These are phyloP conservation scores for Leptinotarsa peninsularis DNA, from an alignment of 2,888 invertebrate genomes.

Conservation along the genomic window DNA sequence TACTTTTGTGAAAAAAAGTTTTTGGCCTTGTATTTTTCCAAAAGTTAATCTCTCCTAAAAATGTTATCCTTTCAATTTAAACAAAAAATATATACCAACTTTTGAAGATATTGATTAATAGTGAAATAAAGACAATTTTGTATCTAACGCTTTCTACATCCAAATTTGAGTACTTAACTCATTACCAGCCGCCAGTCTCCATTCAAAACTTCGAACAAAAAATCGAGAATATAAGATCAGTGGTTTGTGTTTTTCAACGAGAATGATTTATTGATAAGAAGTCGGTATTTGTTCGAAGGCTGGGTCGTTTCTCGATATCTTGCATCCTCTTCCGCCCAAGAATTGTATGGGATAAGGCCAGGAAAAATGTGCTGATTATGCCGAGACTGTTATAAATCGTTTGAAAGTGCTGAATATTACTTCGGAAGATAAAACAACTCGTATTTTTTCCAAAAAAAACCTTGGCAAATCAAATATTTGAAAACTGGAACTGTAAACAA, in stretches of 20 bases:
- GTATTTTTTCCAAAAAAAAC: neutral
- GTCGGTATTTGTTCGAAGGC: constrained; percentile 5
- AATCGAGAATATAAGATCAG: neutral
- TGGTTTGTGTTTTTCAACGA: neutral
- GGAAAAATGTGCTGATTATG: constrained; percentile 6
- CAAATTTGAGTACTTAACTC: too few species aligned
- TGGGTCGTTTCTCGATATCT: constrained; percentile 10
- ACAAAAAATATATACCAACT: too few species aligned
- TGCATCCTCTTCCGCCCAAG: constrained; percentile 13
- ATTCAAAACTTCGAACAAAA: neutral
- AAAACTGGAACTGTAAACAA: neutral
- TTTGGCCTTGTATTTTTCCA: too few species aligned
- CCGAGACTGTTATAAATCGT: neutral
- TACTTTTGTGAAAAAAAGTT: too few species aligned
- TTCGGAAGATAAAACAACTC: constrained; percentile 1
- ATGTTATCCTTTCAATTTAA: too few species aligned
- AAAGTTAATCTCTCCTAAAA: too few species aligned
- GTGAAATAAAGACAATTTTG: too few species aligned
- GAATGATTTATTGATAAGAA: neutral
- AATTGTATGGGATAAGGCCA: neutral
- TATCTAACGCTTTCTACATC: too few species aligned
- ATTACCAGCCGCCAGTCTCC: neutral
- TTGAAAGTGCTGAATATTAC: neutral
- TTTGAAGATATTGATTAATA: too few species aligned
- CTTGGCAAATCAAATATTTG: neutral